phyloP scores from a whole-genome alignment of 2,888 invertebrate genomes.

The Alloscopus bannaensis region DNA sequence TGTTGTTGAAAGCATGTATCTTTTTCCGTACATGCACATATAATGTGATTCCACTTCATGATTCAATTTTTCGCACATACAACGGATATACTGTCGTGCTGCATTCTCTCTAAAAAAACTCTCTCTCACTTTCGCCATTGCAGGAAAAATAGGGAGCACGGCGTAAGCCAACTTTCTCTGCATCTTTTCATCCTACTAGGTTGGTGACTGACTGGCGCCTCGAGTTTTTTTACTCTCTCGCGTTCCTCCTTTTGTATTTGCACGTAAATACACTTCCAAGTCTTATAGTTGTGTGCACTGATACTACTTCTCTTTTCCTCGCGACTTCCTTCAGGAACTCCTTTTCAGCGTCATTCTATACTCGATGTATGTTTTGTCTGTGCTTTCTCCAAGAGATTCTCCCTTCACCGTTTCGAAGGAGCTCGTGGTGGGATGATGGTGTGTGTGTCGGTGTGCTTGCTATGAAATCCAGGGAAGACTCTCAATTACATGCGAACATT shows the following conservation, averaged over 20 bases:
- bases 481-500: conserved; percentile 42
- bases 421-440: conserved; percentile 49
- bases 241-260: conserved; percentile 46
- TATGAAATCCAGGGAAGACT: no score
- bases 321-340: conserved; percentile 1
- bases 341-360: background rate
- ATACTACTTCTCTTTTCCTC: conserved; percentile 3
- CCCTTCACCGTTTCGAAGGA: conserved; percentile 41
- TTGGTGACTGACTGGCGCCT: conserved; percentile 65
- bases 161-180: conserved; percentile 19
- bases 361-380: background rate
- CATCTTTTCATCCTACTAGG: conserved; percentile 27
- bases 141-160: conserved; percentile 12
- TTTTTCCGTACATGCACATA: background rate
- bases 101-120: no score
- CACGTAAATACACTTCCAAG: no score
- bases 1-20: background rate
- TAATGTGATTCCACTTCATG: conserved; percentile 20
- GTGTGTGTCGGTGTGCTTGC: no score
- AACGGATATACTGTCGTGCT: background rate
- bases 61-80: conserved; percentile 17
- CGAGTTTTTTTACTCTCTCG: conserved; percentile 46
- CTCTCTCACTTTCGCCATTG: background rate
- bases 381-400: conserved; percentile 29
- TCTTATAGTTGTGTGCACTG: conserved; percentile 31